Evolutionary conservation across 2,888 invertebrate genomes (phyloP), one percentile per base, ranked within the genome.

Genomic region (Anorthoa munda): DNA sequence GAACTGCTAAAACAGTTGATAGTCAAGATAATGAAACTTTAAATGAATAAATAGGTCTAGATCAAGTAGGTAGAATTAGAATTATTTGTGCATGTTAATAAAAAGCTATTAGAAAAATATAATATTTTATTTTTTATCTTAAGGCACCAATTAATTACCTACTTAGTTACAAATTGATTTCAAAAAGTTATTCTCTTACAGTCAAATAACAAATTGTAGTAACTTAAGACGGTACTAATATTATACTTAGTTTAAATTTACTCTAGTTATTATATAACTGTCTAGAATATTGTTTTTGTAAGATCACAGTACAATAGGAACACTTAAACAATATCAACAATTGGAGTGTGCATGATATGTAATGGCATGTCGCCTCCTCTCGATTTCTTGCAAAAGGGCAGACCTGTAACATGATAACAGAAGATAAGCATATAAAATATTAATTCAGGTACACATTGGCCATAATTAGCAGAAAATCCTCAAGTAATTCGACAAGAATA

Each of bases 301-400:
- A 88, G 90, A 96, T 96, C 96, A 96, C 96, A 96, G 96, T 91
- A 94, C 86, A 91, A 87, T 89, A 93, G 94, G 93, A 93, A 92
- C 89, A 85, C 85, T 85, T 75, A 86, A 85, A 79, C 83, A 86
- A 82, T 89, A 79, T 93, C 85, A 95, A 89, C 93, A 95, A 87
- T 95, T 95, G 77, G 94, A 92, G 88, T 94, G 95, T 84, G 94
- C 89, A 81, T 93, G 94, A 84, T 93, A 96, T 74, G 94, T 91
- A 63, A 94, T 93, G 31, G 93, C 89, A 79, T 92, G 94, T 86
- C 97, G 93, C 89, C 97, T 94, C 85, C 97, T 97, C 89, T 98
- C 98, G 95, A 98, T 97, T 95, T 98, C 98, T 92, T 98, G 98
- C 79, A 98, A 94, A 85, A 98, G 94, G 11, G 98, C 98, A 84